Base-by-base conservation (phyloP, 2,113 vertebrate genomes). In the Eupsittula cactorum region DNA sequence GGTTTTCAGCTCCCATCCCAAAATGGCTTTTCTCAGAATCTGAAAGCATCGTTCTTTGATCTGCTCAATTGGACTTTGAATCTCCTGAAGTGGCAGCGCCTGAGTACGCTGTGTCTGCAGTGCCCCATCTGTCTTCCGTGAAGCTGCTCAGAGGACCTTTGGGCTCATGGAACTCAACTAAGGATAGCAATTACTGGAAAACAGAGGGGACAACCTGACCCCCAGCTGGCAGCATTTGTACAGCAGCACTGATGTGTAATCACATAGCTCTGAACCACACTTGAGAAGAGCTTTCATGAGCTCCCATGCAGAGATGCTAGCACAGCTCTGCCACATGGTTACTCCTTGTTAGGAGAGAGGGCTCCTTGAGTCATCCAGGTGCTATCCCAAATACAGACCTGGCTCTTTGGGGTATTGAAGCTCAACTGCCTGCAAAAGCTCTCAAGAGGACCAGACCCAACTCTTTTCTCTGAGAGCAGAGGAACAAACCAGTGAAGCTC, bases 191-290 rank as follows among this genome's bases (percentile, higher is more conserved):
- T 92, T 92, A 81, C 85, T 83, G 93, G 95, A 87, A 96, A 96
- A 96, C 92, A 94, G 92, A 94, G 88, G 85, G 93, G 85, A 94
- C 85, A 92, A 93, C 92, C 90, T 94, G 88, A 91, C 71, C 92
- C 90, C 16, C 46, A 35, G 49, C 31, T 91, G 92, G 84, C 91
- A 79, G 65, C 35, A 44, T 57, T 33, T 20, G 41, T 16, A 8
- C 71, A 62, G 10, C 59, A 94, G 71, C 85, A 95, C 47, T 1
- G 35, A 80, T 55, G 11, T 39, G 68, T 60, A 81, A 86, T 74
- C 81, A 82, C 86, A 18, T 68, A 86, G 88, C 92, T 92, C 88
- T 83, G 62, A 93, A 67, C 75, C 50, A 8, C 73, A 12, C 82
- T 71, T 10, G 41, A 83, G 64, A 83, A 84, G 60, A 60, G 60